A percentile compares a stretch with the other conserved stretches of the same genome.
phyloP scores from a whole-genome alignment of 2,888 invertebrate species.

The Synanthedon tipuliformis region DNA sequence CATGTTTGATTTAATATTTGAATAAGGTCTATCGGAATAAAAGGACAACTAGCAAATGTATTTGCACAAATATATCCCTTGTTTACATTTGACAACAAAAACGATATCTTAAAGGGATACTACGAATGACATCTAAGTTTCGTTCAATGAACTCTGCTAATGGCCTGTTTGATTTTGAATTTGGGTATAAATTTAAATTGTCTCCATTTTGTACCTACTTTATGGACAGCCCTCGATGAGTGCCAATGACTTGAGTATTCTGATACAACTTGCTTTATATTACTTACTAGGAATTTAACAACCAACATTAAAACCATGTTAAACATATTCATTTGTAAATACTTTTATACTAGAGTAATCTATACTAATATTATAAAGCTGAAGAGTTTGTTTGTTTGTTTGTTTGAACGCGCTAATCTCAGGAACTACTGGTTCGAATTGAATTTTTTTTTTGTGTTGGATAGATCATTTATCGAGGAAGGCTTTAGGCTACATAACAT shows the following conservation, averaged over 20 bases:
- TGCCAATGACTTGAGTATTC: background rate
- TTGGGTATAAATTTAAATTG: background rate
- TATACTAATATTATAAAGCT: no score
- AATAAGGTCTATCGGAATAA: background rate
- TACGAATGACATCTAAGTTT: background rate
- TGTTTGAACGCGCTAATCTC: no score
- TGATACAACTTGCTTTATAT: background rate
- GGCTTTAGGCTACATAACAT: no score
- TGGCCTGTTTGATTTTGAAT: background rate
- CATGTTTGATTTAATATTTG: background rate
- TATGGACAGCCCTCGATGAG: background rate
- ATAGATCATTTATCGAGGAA: no score
- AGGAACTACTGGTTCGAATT: no score
- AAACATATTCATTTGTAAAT: no score
- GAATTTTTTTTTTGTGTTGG: no score
- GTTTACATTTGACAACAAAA: background rate
- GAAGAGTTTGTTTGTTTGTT: no score
- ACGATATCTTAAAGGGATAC: background rate
- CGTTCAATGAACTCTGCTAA: background rate
- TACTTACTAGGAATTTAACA: no score
- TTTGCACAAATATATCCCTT: background rate
- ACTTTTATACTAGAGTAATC: no score
- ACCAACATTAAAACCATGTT: no score
- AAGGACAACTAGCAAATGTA: background rate
- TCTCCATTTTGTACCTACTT: background rate